A percentile compares a stretch with the other conserved stretches of the same genome.
phyloP scores from a whole-genome alignment of 2,113 vertebrate species.

The Aptenodytes forsteri region DNA sequence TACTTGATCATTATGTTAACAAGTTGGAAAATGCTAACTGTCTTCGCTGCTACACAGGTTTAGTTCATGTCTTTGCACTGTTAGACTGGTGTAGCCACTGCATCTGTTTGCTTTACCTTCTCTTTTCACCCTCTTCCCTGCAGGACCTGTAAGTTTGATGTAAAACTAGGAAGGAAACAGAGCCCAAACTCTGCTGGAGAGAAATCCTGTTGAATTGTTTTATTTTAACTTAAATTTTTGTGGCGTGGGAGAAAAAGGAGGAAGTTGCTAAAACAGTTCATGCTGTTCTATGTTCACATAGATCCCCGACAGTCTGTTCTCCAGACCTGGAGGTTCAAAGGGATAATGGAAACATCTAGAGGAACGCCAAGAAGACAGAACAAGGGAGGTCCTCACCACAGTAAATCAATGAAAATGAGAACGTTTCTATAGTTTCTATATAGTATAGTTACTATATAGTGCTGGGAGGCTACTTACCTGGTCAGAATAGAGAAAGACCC shows the following conservation, averaged over 20 bases:
- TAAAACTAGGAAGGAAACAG: background rate
- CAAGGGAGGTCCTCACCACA: background rate
- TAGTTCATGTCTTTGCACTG: background rate
- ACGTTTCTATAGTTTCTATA: background rate
- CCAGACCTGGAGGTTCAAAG: background rate
- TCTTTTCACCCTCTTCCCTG: background rate
- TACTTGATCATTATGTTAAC: background rate
- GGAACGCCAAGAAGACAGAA: background rate
- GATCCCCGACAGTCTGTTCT: background rate
- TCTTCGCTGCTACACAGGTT: background rate
- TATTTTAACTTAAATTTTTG: conserved; percentile 1
- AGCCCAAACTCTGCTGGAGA: background rate
- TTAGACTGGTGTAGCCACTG: background rate
- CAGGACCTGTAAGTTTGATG: background rate
- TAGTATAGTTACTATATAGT: background rate
- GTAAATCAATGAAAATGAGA: background rate
- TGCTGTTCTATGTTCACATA: background rate
- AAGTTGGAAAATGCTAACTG: background rate
- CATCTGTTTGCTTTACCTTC: conserved; percentile 5
- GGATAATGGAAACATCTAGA: background rate
- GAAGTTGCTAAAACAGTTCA: background rate
- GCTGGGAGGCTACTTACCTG: background rate
- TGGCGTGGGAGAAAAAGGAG: background rate
- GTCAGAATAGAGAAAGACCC: background rate
- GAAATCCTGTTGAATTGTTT: background rate